A percentile compares a stretch with the other conserved stretches of the same genome.
phyloP scores from a whole-genome alignment of 1,140 invertebrate genomes.

The Physella acuta region DNA sequence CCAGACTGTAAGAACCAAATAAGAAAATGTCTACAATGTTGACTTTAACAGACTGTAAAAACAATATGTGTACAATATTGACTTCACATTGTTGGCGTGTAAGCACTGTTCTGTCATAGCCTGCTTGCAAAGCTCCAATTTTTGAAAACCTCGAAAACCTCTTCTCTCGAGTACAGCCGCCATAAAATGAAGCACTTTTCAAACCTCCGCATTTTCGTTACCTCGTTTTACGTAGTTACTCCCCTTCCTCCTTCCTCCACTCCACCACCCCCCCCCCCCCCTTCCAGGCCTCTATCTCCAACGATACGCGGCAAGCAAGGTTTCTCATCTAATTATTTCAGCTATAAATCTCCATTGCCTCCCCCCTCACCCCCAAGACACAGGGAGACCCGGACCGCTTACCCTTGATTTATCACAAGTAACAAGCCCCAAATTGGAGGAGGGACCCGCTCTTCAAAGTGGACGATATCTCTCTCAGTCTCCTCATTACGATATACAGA shows the following conservation, averaged over 20 bases:
- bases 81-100: too few species aligned
- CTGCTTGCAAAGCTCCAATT: too few species aligned
- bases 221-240: not conserved
- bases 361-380: not conserved
- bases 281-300: too few species aligned
- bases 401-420: slow-evolving; percentile 26
- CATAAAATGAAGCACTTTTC: too few species aligned
- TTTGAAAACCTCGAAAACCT: too few species aligned
- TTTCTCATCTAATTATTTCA: slow-evolving; percentile 21
- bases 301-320: not conserved
- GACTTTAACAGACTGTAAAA: too few species aligned
- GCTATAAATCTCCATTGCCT: slow-evolving; percentile 24
- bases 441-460: slow-evolving; percentile 17
- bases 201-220: too few species aligned
- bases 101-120: too few species aligned
- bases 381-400: not conserved
- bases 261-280: not conserved
- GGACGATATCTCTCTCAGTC: slow-evolving; percentile 10
- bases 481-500: slow-evolving; percentile 16
- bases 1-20: too few species aligned
- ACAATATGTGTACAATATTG: too few species aligned
- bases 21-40: too few species aligned
- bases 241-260: not conserved
- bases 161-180: too few species aligned
- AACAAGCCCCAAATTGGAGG: slow-evolving; percentile 22